Evolutionary conservation across 1,140 invertebrate species (phyloP), one percentile per base, ranked within the genome.

Genomic region (Stratiolaelaps scimitus): DNA sequence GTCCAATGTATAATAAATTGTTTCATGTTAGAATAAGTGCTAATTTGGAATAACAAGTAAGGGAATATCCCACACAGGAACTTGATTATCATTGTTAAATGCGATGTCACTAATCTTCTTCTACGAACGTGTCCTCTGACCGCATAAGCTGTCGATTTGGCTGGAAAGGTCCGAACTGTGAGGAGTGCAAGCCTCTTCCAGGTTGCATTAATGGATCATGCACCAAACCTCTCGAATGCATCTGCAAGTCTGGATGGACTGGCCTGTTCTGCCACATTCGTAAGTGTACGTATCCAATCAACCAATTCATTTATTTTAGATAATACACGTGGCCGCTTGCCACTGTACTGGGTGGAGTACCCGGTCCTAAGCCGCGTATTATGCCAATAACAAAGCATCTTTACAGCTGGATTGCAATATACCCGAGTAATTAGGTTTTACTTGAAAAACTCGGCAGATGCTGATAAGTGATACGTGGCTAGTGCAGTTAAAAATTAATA

Each of bases 151-250:
- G 88, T 73, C 81, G 86, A 29, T 76, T 90, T 7, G 88, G 88
- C 13, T 91, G 87, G 85, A 78, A 85, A 23, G 88, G 88, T 7
- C 80, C 83, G 34, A 85, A 81, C 5, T 91, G 88, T 72, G 81
- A 84, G 66, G 82, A 87, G 45, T 91, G 88, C 72, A 83, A 87
- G 69, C 74, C 86, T 84, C 43, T 76, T 40, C 73, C 75, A 15
- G 74, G 75, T 34, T 75, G 74, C 60, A 67, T 71, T 45, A 70
- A 75, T 68, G 74, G 74, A 0, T 69, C 67, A 43, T 75, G 74
- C 68, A 68, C 70, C 6, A 74, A 74, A 64, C 73, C 74, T 34
- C 67, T 75, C n/a, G 74, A 75, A 64, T 75, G 74, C 65, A 69
- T 67, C 48, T 75, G 74, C 48, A 45, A 75, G 10, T 48, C 68